Base-by-base conservation (phyloP, 2,797 vertebrate species). In the Lindbergichthys nudifrons region DNA sequence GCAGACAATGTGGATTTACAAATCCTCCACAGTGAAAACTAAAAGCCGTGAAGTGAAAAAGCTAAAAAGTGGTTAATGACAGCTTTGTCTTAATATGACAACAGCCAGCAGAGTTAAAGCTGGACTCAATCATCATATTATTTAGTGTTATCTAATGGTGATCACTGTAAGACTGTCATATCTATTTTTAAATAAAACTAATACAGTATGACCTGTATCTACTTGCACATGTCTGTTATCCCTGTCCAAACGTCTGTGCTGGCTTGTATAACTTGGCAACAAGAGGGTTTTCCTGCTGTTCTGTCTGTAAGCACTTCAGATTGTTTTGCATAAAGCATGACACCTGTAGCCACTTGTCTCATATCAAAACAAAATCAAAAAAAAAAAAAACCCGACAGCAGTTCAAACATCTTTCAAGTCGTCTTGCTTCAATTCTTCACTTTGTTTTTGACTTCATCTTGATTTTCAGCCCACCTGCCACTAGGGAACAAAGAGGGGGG, bases 401-500 rank as follows among this genome's bases (percentile, higher is more conserved):
- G 75, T 73, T 87, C 53, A 67, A 81, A 84, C 52, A 62, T 81
- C 77, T 79, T 82, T 82, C 81, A 78, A 74, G 85, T 92, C 75
- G 78, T 83, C 79, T 74, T 80, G 78, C 59, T 84, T 81, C 63
- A 62, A 70, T 60, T 32, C 85, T 82, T 87, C 72, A 77, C 75
- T 73, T 71, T 73, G 72, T 73, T 87, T 83, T 42, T 60, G 67
- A 73, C 65, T 74, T 85, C 65, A 51, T 64, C 39, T 6, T 15
- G 30, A 42, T 58, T 47, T 78, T 93, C 91, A 96, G 82, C 95
- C 95, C 59, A 95, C 88, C 84, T 95, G 95, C 95, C 95, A 96
- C 95, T 96, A 19, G 47, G 83, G 48, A 81, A 46, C 42, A 51
- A 61, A 58, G 18, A 21, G n/a, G 7, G 26, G 10, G 30, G 10